phyloP scores from a whole-genome alignment of 2,797 vertebrate species.

The Enteromius anoplus region DNA sequence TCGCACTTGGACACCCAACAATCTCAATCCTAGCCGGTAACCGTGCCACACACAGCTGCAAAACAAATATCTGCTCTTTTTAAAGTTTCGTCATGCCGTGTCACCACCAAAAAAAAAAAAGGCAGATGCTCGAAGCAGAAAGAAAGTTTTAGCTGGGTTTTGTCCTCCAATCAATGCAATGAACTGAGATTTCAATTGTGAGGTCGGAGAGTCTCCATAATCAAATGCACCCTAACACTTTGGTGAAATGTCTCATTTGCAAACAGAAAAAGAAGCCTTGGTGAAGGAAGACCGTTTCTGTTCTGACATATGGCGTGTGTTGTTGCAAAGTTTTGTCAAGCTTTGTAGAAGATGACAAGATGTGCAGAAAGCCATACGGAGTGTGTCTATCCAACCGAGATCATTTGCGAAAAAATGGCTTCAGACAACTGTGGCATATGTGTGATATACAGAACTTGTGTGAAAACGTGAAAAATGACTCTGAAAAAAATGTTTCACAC shows the following conservation, averaged over 20 bases:
- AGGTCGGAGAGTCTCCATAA: slow-evolving; percentile 27
- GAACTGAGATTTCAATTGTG: slow-evolving; percentile 43
- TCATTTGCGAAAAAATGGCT: slow-evolving; percentile 23
- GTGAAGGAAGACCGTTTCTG: slow-evolving; percentile 30
- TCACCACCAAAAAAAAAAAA: slow-evolving; percentile 51
- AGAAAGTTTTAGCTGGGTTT: slow-evolving; percentile 52
- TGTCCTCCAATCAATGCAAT: slow-evolving; percentile 52
- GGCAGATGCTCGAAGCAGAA: slow-evolving; percentile 50
- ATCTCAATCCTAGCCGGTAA: slow-evolving; percentile 32
- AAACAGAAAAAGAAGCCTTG: slow-evolving; percentile 21
- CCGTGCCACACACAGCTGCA: slow-evolving; percentile 42
- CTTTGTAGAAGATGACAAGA: slow-evolving; percentile 47
- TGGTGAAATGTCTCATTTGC: slow-evolving; percentile 1
- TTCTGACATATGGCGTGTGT: slow-evolving; percentile 51
- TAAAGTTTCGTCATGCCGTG: slow-evolving; percentile 51
- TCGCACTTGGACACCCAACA: neutral
- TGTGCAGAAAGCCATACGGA: slow-evolving; percentile 54
- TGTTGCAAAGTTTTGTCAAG: slow-evolving; percentile 39
- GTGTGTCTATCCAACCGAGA: slow-evolving; percentile 48
- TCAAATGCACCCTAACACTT: neutral
- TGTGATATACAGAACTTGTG: neutral
- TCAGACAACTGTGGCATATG: slow-evolving; percentile 28
- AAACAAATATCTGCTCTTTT: slow-evolving; percentile 53
- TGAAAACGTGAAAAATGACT: neutral
- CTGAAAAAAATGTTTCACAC: slow-evolving; percentile 12